Evolutionary conservation across 2,113 vertebrate species (phyloP), one percentile per base, ranked within the genome.

Genomic region (Oreotrochilus melanogaster): DNA sequence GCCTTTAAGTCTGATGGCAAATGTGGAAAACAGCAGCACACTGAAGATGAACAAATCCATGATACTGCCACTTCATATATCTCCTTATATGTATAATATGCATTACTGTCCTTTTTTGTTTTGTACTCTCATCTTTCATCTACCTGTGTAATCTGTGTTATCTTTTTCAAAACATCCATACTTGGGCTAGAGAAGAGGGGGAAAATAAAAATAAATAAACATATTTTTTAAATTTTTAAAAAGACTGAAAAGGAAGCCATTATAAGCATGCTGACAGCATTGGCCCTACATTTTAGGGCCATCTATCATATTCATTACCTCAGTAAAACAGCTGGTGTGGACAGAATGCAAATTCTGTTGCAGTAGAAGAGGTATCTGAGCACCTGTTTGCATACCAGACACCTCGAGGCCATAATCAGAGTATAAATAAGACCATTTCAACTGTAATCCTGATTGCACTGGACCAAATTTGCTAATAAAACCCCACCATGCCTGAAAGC

Each of bases 271-370:
- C 81, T 92, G 94, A 73, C 79, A 73, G 21, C 31, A 4, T 39
- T 18, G 54, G 67, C 67, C 78, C 72, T 24, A 2, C 18, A 4
- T 13, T 58, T 54, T 81, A 83, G 70, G 67, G 31, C 14, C 81
- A 90, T 94, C 66, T 33, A 48, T 79, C 92, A 69, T 81, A n/a
- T 80, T 61, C 89, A 65, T 25, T 78, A 25, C 84, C 75, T 53
- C 75, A 8, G 21, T n/a, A 82, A 69, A 92, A 88, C 6, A 65
- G 79, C 81, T 81, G 69, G 3, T 75, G 93, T 65, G 92, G 64
- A 84, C 82, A 92, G 93, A 90, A 82, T 78, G 31, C 47, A 83
- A 88, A 93, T 45, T 10, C 21, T 54, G 61, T 5, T 27, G 7
- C 53, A 50, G 84, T 3, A 90, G 73, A 28, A 66, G 88, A 31